Conservation (phyloP, 2,888 invertebrate species). For the Slavum lentiscoides region DNA sequence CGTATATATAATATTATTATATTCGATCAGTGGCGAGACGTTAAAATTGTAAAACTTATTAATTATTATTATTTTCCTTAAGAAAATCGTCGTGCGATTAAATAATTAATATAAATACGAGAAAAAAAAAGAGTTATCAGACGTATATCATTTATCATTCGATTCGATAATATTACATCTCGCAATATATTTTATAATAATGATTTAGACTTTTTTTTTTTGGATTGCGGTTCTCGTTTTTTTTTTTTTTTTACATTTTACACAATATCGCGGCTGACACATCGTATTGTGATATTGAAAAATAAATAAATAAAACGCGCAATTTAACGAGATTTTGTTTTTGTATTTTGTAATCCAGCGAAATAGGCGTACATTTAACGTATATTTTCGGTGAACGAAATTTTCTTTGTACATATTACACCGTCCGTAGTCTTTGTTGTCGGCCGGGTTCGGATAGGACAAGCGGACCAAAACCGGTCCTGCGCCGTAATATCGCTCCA, state of each 20-base stretch:
- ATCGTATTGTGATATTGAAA: not conserved
- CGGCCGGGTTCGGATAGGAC: not conserved
- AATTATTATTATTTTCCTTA: too few relatives aligned
- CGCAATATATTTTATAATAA: too few relatives aligned
- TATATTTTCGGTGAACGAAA: conserved; percentile 20
- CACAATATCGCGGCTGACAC: too few relatives aligned
- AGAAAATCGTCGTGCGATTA: too few relatives aligned
- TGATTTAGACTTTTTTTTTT: too few relatives aligned
- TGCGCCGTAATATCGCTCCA: conserved; percentile 8
- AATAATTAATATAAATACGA: not conserved
- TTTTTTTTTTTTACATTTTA: too few relatives aligned
- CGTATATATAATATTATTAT: too few relatives aligned
- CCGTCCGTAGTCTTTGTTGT: conserved; percentile 15
- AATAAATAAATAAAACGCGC: not conserved
- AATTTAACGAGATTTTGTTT: not conserved
- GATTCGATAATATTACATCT: not conserved
- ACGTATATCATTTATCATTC: too few relatives aligned
- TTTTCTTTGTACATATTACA: conserved; percentile 12
- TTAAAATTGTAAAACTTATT: too few relatives aligned
- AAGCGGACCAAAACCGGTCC: conserved; percentile 32
- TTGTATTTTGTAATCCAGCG: not conserved
- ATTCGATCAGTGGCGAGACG: too few relatives aligned
- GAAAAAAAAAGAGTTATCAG: not conserved
- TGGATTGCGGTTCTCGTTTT: too few relatives aligned
- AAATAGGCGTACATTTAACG: not conserved